Base-by-base conservation (phyloP, 2,797 vertebrate genomes). In the Urosaurus nigricauda region DNA sequence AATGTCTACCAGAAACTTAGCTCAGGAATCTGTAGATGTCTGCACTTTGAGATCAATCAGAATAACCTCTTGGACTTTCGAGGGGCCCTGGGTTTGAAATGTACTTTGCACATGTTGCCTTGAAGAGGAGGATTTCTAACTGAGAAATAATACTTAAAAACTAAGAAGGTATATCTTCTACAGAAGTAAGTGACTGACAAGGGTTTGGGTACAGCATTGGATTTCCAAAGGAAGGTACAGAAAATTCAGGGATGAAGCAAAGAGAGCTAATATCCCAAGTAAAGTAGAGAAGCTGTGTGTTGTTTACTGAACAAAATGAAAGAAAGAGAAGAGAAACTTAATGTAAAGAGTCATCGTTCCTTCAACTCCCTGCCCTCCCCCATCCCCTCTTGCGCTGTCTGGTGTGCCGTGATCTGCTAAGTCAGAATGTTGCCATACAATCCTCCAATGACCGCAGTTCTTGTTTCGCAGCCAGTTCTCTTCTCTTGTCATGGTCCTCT, bases 371-470 rank as follows among this genome's bases (percentile, higher is more conserved):
- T 94, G 93, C 74, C 95, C 94, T 95, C 93, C 68, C 87, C 24
- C 89, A 92, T 94, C 96, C 95, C 94, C 82, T 53, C 60, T 95
- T 96, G 93, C 94, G 94, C 96, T 95, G 94, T 63, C 90, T 37
- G 90, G 96, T 94, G 94, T 96, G 95, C 94, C 96, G 96, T 94
- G 91, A 92, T 96, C 96, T 96, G 94, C 95, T 96, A 96, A 68
- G 96, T 97, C 96, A 97, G 97, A 97, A 98, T 96, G 96, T 97
- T 97, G 97, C 97, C 95, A 87, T 96, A 96, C 80, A 94, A 96
- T 96, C 97, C 97, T 94, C 84, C 60, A 96, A 96, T 92, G 96
- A 97, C 96, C 96, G 97, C 97, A 96, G 80, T 63, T 89, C n/a
- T 7, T 35, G 80, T 90, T 91, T 93, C 93, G 93, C 88, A 26